A percentile compares a stretch with the other conserved stretches of the same genome.
Conservation (phyloP, 1,140 invertebrate species). For the Drosophila oshimai region DNA sequence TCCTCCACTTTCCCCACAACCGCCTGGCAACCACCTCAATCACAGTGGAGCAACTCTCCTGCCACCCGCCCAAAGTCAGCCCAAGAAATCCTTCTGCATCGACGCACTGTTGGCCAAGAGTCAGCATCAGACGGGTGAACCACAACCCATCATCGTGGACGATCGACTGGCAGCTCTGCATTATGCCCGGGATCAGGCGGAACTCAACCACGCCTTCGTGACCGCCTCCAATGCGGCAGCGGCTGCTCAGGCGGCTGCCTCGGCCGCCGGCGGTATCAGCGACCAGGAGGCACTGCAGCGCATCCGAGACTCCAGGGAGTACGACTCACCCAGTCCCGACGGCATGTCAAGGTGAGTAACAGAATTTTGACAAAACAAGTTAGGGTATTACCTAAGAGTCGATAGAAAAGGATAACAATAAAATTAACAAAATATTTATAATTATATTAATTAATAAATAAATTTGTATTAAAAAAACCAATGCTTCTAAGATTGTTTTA, state of each 20-base stretch:
- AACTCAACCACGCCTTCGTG: slow-evolving; percentile 68
- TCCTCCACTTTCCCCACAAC: slow-evolving; percentile 6
- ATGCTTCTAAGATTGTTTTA: no score
- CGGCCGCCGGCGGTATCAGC: slow-evolving; percentile 60
- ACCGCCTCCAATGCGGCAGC: slow-evolving; percentile 67
- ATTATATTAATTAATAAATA: no score
- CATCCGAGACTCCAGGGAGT: slow-evolving; percentile 76
- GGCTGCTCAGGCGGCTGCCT: slow-evolving; percentile 54
- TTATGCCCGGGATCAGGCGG: slow-evolving; percentile 70
- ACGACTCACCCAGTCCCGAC: slow-evolving; percentile 80
- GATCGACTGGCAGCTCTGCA: slow-evolving; percentile 68
- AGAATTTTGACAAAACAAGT: no score
- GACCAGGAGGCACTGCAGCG: slow-evolving; percentile 79
- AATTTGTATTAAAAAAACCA: no score
- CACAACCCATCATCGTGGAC: slow-evolving; percentile 43
- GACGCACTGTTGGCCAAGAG: slow-evolving; percentile 85
- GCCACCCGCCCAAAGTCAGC: slow-evolving; percentile 62
- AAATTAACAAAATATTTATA: no score
- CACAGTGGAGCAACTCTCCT: slow-evolving; percentile 34
- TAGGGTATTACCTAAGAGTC: no score
- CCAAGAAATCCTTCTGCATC: slow-evolving; percentile 87
- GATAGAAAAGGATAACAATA: no score
- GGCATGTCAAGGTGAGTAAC: slow-evolving; percentile 79
- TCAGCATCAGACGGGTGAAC: slow-evolving; percentile 42
- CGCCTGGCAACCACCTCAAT: slow-evolving; percentile 11